Base-by-base conservation (phyloP, 2,888 invertebrate genomes). In the Tetragnatha montana region DNA sequence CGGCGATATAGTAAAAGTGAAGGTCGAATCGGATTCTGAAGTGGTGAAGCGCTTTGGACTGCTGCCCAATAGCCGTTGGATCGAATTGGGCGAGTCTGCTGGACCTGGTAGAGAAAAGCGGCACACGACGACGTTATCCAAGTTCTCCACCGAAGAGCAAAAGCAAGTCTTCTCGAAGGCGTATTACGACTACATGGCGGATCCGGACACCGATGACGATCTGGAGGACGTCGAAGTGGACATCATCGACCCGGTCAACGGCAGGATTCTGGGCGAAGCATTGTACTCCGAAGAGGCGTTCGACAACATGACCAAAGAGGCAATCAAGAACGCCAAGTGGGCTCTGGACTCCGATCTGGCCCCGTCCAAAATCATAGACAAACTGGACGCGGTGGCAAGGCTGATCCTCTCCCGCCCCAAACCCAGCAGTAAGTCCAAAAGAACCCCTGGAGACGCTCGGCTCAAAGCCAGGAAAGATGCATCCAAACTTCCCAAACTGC, bases 251-350 rank as follows among this genome's bases (percentile, higher is more conserved):
- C 35, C 35, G 4, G 6, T 68, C 7, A 14, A 10, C 7, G 82
- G 82, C 6, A 71, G 78, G 73, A 81, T 87, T 69, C 17, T 87
- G 0, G 81, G 87, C 14, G 87, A 87, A 19, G 10, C 81, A n/a
- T 21, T 82, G 17, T 83, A 73, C 71, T 81, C 89, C 0, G 85
- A 89, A 21, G 75, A 81, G 3, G 17, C 71, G 0, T 81, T 89
- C n/a, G 85, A 89, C 21, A 76, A 81, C 21, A 8, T 71, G 8
- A 70, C 76, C 19, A 70, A 80, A 14, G 19, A 74, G 14, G 35
- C 81, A 3, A 35, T 89, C 21, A 76, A 71, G 68, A 60, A 86
- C n/a, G 47, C 60, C 0, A 85, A 73, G 22, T 81, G 76, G 81
- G 8, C 71, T 21, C 6, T 89, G 8, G 89, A 89, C 21, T 47